Evolutionary conservation across 2,888 invertebrate species (phyloP).

Genomic region (Drosophila birchii): DNA sequence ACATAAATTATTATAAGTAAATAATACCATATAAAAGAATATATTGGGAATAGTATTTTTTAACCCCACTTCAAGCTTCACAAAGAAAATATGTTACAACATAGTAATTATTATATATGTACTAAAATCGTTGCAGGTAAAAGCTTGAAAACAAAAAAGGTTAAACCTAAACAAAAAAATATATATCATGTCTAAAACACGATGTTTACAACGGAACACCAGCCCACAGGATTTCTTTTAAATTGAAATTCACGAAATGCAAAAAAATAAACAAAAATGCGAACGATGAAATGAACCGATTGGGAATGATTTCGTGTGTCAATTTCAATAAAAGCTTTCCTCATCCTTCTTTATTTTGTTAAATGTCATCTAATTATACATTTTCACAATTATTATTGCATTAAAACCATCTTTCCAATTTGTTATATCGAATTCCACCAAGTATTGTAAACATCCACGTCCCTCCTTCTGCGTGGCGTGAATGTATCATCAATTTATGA

Average conservation of each 20-base stretch:
- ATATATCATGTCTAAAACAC: background rate
- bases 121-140: conserved; percentile 15
- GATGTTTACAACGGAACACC: conserved; percentile 14
- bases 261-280: background rate
- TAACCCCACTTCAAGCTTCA: background rate
- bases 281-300: background rate
- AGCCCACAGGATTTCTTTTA: conserved; percentile 38
- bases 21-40: background rate
- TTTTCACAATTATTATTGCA: background rate
- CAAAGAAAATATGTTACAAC: background rate
- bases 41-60: background rate
- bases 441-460: conserved; percentile 43
- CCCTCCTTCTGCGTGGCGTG: conserved; percentile 33
- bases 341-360: conserved; percentile 11
- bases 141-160: background rate
- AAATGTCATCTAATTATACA: conserved; percentile 19
- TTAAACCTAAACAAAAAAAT: background rate
- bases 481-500: conserved; percentile 9
- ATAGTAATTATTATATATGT: background rate
- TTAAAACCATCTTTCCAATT: background rate
- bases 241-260: conserved; percentile 48
- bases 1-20: background rate
- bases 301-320: background rate
- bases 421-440: conserved; percentile 7
- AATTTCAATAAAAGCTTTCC: conserved; percentile 6